A percentile compares a stretch with the other conserved stretches of the same genome.
These are phyloP conservation scores for Ips typographus DNA, from an alignment of 1,140 invertebrate genomes.

Conservation along the genomic window DNA sequence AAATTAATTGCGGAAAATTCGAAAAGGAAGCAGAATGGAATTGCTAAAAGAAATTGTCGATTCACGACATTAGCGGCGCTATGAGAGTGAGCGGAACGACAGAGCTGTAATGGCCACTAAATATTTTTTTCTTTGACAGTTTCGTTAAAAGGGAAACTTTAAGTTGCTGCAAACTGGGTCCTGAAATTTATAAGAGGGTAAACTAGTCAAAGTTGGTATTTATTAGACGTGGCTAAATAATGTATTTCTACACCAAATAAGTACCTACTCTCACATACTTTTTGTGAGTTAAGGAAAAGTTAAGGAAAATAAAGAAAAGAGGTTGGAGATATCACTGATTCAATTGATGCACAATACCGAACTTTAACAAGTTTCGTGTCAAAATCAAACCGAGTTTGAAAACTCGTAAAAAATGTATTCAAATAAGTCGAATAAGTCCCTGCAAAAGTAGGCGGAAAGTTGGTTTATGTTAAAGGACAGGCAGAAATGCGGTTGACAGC, in stretches of 20 bases:
- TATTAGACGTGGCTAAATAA: background rate
- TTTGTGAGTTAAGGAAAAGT: background rate
- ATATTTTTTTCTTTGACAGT: conserved; percentile 26
- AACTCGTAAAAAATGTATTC: conserved; percentile 7
- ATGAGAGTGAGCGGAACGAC: conserved; percentile 26
- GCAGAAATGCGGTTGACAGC: conserved; percentile 45
- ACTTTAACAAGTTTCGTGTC: background rate
- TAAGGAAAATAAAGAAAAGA: background rate
- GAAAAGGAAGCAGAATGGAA: conserved; percentile 34
- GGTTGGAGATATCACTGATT: background rate
- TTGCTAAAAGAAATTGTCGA: conserved; percentile 43
- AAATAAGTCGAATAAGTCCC: conserved; percentile 19
- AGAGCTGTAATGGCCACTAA: conserved; percentile 19
- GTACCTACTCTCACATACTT: background rate
- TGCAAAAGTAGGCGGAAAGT: conserved; percentile 36
- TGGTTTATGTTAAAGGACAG: conserved; percentile 38
- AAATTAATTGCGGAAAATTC: conserved; percentile 35
- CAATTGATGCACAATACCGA: background rate
- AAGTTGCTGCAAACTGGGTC: background rate
- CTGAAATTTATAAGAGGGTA: no score
- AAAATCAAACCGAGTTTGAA: conserved; percentile 9
- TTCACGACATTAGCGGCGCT: conserved; percentile 40
- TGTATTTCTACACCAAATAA: background rate
- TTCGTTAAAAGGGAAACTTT: conserved; percentile 2
- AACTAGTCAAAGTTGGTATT: no score